Conservation (phyloP, 2,113 vertebrate genomes). For the Saccopteryx leptura region DNA sequence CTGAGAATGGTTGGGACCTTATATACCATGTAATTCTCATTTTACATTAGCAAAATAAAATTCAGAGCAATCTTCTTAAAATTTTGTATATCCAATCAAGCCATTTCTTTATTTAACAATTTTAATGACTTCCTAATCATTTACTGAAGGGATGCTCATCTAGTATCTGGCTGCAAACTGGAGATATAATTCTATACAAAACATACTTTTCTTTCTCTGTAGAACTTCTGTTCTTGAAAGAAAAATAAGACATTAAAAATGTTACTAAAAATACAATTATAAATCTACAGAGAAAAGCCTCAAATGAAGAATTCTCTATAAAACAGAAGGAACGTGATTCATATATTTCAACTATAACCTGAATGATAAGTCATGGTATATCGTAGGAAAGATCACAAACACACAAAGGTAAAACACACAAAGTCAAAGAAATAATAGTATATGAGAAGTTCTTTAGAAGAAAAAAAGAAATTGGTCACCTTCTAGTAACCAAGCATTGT, state of each 20-base stretch:
- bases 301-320: background rate
- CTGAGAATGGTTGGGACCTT: background rate
- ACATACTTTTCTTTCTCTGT: background rate
- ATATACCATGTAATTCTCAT: background rate
- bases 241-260: background rate
- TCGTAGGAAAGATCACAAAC: background rate
- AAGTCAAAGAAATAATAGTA: background rate
- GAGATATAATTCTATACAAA: background rate
- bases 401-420: background rate
- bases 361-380: background rate
- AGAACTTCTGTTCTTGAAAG: background rate
- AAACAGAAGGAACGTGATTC: background rate
- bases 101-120: constrained; percentile 20
- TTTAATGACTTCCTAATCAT: constrained; percentile 4
- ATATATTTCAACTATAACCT: background rate
- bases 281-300: background rate
- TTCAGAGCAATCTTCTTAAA: background rate
- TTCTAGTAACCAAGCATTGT: background rate
- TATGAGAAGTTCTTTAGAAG: background rate
- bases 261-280: background rate
- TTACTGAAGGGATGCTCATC: background rate
- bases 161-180: background rate
- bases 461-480: background rate
- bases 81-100: background rate
- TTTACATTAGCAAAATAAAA: constrained; percentile 15